phyloP scores from a whole-genome alignment of 2,888 invertebrate genomes.

The Plemyria rubiginata region DNA sequence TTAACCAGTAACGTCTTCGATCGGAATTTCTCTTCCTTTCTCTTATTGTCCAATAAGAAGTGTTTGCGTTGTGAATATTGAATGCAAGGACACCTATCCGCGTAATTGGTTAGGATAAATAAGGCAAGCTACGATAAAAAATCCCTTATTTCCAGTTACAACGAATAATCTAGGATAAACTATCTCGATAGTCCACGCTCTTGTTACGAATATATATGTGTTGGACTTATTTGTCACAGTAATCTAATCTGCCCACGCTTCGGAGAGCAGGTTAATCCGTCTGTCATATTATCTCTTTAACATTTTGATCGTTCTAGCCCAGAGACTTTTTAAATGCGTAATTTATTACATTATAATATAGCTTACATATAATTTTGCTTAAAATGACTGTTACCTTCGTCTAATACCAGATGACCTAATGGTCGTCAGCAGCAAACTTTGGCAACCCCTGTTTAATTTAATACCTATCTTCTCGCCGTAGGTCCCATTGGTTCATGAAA shows the following conservation, averaged over 20 bases:
- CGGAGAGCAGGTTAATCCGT: conserved; percentile 33
- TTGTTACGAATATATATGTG: conserved; percentile 17
- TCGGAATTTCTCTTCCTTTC: too few relatives aligned
- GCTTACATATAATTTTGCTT: neutral
- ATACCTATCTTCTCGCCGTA: too few relatives aligned
- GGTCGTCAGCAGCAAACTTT: too few relatives aligned
- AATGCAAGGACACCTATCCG: too few relatives aligned
- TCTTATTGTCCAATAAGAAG: too few relatives aligned
- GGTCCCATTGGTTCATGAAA: too few relatives aligned
- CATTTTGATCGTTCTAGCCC: conserved; percentile 21
- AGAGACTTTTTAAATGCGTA: conserved; percentile 6
- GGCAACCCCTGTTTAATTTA: too few relatives aligned
- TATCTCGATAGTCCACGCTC: conserved; percentile 16
- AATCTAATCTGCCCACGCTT: conserved; percentile 38
- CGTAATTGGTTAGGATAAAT: too few relatives aligned
- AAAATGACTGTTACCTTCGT: neutral
- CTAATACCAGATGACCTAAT: too few relatives aligned
- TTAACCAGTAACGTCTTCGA: too few relatives aligned
- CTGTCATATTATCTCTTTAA: conserved; percentile 33
- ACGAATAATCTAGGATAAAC: conserved; percentile 5
- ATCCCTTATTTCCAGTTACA: neutral
- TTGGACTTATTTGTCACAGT: conserved; percentile 27
- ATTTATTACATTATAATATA: neutral
- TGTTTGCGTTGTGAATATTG: too few relatives aligned
- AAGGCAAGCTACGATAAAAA: neutral